These are phyloP conservation scores for Torymus auratus DNA, from an alignment of 2,888 invertebrate genomes.

Conservation along the genomic window DNA sequence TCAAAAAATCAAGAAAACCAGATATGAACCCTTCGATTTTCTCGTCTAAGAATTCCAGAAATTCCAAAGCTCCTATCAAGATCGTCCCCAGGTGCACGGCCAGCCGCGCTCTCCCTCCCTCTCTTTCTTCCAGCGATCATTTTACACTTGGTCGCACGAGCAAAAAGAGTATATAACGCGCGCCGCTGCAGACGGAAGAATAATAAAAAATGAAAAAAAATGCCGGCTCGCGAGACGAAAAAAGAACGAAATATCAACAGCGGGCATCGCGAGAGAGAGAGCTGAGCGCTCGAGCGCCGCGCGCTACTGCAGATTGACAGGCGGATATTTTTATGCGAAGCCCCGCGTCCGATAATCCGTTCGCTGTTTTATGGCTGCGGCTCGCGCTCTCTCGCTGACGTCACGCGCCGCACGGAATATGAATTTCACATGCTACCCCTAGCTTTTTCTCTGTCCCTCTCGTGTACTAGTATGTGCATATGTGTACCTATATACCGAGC, in stretches of 20 bases:
- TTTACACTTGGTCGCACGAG: conserved; percentile 38
- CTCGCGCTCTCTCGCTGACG: conserved; percentile 61
- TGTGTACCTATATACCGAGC: conserved; percentile 31
- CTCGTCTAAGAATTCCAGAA: conserved; percentile 39
- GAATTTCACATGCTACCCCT: conserved; percentile 50
- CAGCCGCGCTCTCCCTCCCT: neutral
- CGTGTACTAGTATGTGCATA: neutral
- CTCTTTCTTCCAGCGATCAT: conserved; percentile 28
- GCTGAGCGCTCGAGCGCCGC: neutral
- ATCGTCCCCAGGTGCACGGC: conserved; percentile 37
- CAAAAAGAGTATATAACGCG: neutral
- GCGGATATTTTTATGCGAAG: conserved; percentile 74
- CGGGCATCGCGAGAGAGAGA: conserved; percentile 38
- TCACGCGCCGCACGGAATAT: conserved; percentile 62
- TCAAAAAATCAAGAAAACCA: conserved; percentile 29
- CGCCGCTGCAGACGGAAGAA: neutral
- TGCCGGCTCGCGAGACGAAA: conserved; percentile 28
- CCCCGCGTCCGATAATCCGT: conserved; percentile 73
- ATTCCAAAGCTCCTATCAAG: conserved; percentile 45
- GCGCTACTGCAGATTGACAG: conserved; percentile 67
- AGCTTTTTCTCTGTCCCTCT: conserved; percentile 29
- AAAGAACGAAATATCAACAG: conserved; percentile 46
- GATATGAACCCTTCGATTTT: conserved; percentile 12
- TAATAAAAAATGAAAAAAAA: conserved; percentile 22
- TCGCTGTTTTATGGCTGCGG: conserved; percentile 73